Evolutionary conservation across 2,113 vertebrate species (phyloP).

Genomic region (Petaurus breviceps): DNA sequence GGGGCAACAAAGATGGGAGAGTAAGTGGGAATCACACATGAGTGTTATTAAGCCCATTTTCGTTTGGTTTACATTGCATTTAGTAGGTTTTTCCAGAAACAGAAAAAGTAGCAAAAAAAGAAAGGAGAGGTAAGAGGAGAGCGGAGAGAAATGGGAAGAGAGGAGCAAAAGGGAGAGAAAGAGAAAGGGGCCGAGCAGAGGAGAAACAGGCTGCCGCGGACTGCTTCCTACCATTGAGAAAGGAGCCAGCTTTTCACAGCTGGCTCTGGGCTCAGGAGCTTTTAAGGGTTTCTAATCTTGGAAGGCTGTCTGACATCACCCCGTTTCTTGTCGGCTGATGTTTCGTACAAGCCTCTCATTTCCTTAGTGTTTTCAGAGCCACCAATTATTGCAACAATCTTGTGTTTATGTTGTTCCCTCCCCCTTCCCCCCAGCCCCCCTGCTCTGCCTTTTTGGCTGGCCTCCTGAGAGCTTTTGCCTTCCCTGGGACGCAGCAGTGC

Average conservation of each 20-base stretch:
- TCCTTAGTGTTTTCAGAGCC: slow-evolving; percentile 89
- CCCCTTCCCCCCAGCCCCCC: slow-evolving; percentile 22
- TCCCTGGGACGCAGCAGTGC: slow-evolving; percentile 73
- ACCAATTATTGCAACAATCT: slow-evolving; percentile 87
- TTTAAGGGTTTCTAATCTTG: slow-evolving; percentile 99
- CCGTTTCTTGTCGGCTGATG: slow-evolving; percentile 90
- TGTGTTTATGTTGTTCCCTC: slow-evolving; percentile 84
- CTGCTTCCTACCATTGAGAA: slow-evolving; percentile 72
- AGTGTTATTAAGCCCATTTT: background rate
- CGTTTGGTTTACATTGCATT: background rate
- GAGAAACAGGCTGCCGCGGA: accelerated
- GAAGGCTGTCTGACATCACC: slow-evolving; percentile 93
- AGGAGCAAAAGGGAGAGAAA: accelerated
- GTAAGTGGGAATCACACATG: background rate
- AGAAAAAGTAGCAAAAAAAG: background rate
- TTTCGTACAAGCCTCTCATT: slow-evolving; percentile 92
- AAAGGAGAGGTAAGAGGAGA: background rate
- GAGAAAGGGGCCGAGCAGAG: background rate
- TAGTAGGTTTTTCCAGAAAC: background rate
- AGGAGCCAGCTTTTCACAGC: slow-evolving; percentile 60
- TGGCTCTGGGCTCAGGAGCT: slow-evolving; percentile 82
- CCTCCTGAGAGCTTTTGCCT: slow-evolving; percentile 81
- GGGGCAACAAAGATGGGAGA: background rate
- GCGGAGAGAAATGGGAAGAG: background rate
- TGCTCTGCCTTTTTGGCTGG: slow-evolving; percentile 83